A percentile compares a stretch with the other conserved stretches of the same genome.
These are phyloP conservation scores for Phenganax subtilis DNA, from an alignment of 92 coral and sea anemone genomes.

Conservation along the genomic window DNA sequence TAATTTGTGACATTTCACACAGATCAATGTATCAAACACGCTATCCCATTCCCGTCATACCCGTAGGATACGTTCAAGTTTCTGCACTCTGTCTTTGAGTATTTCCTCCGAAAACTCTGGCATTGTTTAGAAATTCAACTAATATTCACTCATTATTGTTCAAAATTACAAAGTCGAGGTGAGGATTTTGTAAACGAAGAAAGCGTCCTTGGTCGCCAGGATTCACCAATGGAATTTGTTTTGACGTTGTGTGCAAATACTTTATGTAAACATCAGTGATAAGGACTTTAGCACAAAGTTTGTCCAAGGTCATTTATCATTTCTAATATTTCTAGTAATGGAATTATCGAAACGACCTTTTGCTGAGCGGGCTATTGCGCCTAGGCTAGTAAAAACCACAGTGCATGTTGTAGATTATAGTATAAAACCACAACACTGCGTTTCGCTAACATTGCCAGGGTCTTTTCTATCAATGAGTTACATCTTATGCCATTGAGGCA, in stretches of 20 bases:
- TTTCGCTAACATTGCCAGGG: no score
- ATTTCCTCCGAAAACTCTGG: constrained; percentile 71
- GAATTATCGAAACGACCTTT: no score
- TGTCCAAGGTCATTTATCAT: no score
- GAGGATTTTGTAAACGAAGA: neutral
- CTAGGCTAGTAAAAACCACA: no score
- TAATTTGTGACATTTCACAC: neutral
- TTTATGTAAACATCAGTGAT: neutral
- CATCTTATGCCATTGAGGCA: no score
- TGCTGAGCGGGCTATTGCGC: no score
- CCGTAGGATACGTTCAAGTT: constrained; percentile 82
- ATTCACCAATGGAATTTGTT: constrained; percentile 16
- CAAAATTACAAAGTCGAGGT: neutral
- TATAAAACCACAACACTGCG: no score
- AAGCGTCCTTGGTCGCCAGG: constrained; percentile 33
- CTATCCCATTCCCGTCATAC: constrained; percentile 39
- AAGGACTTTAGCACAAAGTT: neutral
- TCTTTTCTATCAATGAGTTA: no score
- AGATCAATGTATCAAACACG: neutral
- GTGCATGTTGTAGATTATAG: no score
- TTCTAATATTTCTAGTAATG: no score
- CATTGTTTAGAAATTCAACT: constrained; percentile 47
- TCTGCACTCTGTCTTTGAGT: constrained; percentile 83
- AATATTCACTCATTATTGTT: neutral
- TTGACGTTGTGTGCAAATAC: neutral